Conservation (phyloP, 2,113 vertebrate species). For the Illadopsis cleaveri region DNA sequence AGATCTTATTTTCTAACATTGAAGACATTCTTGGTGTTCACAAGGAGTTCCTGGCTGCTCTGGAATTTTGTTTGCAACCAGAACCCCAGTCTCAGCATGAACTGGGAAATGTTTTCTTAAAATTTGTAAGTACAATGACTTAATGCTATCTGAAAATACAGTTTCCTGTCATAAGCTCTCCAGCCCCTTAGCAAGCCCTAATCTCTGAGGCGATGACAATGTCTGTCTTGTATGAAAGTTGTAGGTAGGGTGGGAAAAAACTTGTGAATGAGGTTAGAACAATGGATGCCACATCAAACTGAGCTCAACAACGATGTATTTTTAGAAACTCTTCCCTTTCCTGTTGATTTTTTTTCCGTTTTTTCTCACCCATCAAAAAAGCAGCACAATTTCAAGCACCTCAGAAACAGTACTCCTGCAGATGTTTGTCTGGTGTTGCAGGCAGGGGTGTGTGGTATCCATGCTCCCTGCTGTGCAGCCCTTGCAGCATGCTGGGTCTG, state of each 20-base stretch:
- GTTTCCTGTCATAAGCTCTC: constrained; percentile 64
- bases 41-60: constrained; percentile 85
- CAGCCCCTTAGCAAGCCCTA: neutral
- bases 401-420: neutral
- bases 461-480: neutral
- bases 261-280: constrained; percentile 20
- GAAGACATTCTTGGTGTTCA: constrained; percentile 96
- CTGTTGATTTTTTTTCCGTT: neutral
- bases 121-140: constrained; percentile 88
- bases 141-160: constrained; percentile 55
- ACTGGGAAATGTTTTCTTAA: constrained; percentile 92
- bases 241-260: constrained; percentile 72
- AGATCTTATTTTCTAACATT: constrained; percentile 98
- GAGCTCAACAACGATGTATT: neutral
- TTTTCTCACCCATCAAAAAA: neutral
- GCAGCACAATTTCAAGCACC: neutral
- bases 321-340: constrained; percentile 20
- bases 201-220: constrained; percentile 43
- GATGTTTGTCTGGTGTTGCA: neutral
- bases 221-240: constrained; percentile 52
- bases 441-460: neutral
- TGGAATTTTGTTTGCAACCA: constrained; percentile 89
- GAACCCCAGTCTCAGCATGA: constrained; percentile 93
- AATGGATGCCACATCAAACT: neutral
- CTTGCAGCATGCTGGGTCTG: too few relatives aligned